These are phyloP conservation scores for Hydrophis major DNA, from an alignment of 2,797 vertebrate species.

Conservation along the genomic window DNA sequence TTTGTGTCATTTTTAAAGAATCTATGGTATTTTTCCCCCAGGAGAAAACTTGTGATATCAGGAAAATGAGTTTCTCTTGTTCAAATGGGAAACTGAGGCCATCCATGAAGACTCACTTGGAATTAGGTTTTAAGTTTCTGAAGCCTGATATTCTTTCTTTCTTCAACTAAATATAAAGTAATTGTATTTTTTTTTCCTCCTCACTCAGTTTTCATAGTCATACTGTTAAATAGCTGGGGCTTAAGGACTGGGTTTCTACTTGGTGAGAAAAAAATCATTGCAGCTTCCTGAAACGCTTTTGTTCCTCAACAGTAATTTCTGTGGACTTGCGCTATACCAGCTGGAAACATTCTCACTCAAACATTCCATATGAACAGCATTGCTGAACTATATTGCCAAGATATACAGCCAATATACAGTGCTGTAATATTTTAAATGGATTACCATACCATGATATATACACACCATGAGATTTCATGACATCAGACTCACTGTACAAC, in stretches of 20 bases:
- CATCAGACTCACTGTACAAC: neutral
- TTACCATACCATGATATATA: neutral
- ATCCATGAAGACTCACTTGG: neutral
- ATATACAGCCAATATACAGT: neutral
- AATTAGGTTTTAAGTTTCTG: rapidly evolving
- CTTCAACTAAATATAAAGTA: slow-evolving; percentile 33
- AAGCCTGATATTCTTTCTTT: slow-evolving; percentile 15
- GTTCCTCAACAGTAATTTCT: neutral
- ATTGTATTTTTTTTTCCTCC: slow-evolving; percentile 6
- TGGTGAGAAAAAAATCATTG: neutral
- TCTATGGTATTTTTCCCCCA: neutral
- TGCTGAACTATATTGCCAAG: neutral
- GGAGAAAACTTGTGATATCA: neutral
- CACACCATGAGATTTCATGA: neutral
- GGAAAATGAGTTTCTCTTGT: neutral
- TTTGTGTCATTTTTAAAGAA: rapidly evolving
- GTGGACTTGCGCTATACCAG: neutral
- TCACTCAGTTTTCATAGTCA: neutral
- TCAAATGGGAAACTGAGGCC: neutral
- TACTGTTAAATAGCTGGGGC: slow-evolving; percentile 42
- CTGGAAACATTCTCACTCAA: neutral
- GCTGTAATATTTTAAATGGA: neutral
- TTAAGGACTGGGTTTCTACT: slow-evolving; percentile 44
- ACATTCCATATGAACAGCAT: neutral
- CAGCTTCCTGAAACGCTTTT: neutral